A percentile compares a stretch with the other conserved stretches of the same genome.
These are phyloP conservation scores for Apamea anceps DNA, from an alignment of 2,888 invertebrate species.

Conservation along the genomic window DNA sequence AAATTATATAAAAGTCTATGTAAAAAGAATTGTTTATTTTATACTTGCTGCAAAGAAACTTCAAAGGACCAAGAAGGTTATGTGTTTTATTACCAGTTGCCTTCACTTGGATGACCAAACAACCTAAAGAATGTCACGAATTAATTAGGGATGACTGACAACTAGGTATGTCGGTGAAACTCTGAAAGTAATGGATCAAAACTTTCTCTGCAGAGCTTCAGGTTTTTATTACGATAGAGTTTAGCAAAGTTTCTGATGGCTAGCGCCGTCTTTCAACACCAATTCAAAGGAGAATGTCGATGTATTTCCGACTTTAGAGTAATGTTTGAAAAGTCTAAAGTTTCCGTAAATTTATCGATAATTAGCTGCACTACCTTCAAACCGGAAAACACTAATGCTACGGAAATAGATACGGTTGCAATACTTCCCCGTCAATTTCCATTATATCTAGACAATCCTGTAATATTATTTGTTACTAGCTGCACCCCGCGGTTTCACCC, in stretches of 20 bases:
- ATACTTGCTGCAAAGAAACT: not conserved
- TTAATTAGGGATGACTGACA: constrained; percentile 12
- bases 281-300: not conserved
- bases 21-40: not conserved
- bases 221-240: not conserved
- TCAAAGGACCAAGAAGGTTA: not conserved
- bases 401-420: no score
- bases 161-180: constrained; percentile 9
- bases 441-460: not conserved
- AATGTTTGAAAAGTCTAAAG: not conserved
- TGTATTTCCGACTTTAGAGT: not conserved
- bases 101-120: not conserved
- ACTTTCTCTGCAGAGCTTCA: not conserved
- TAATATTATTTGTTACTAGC: not conserved
- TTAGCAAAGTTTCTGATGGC: not conserved
- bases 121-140: not conserved
- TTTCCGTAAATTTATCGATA: not conserved
- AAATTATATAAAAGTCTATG: not conserved
- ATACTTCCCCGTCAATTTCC: not conserved
- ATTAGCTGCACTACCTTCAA: not conserved
- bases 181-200: constrained; percentile 4
- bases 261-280: not conserved
- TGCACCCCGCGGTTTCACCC: no score
- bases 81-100: not conserved
- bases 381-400: not conserved